Conservation (phyloP, 2,888 invertebrate species). For the Atethmia centrago region DNA sequence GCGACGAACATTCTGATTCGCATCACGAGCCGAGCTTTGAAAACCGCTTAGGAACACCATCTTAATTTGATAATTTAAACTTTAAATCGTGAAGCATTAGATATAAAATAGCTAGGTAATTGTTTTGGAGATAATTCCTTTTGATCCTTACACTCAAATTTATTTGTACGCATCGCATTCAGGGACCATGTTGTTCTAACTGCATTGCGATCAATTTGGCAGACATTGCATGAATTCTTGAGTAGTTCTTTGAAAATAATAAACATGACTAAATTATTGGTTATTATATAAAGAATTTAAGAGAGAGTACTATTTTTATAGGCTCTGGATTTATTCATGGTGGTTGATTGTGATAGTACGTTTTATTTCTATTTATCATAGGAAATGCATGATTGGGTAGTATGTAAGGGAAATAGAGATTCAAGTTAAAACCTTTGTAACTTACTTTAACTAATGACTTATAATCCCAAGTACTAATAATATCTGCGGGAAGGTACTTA, state of each 20-base stretch:
- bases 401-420: no score
- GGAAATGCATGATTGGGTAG: not conserved
- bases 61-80: constrained; percentile 54
- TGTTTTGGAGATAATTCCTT: constrained; percentile 53
- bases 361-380: not conserved
- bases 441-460: no score
- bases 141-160: constrained; percentile 70
- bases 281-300: constrained; percentile 61
- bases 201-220: constrained; percentile 85
- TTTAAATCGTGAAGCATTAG: constrained; percentile 50
- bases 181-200: constrained; percentile 85
- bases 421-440: not conserved
- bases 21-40: constrained; percentile 76
- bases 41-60: constrained; percentile 65
- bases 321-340: constrained; percentile 6
- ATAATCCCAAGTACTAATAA: not conserved
- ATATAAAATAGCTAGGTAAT: constrained; percentile 53
- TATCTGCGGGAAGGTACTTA: no score
- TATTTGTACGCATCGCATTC: constrained; percentile 84
- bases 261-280: constrained; percentile 63
- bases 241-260: constrained; percentile 70
- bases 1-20: constrained; percentile 87
- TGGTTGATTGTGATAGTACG: not conserved
- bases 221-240: constrained; percentile 83
- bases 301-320: constrained; percentile 41